These are phyloP conservation scores for Crotalus helleri DNA, from an alignment of 2,113 vertebrate species.

Conservation along the genomic window DNA sequence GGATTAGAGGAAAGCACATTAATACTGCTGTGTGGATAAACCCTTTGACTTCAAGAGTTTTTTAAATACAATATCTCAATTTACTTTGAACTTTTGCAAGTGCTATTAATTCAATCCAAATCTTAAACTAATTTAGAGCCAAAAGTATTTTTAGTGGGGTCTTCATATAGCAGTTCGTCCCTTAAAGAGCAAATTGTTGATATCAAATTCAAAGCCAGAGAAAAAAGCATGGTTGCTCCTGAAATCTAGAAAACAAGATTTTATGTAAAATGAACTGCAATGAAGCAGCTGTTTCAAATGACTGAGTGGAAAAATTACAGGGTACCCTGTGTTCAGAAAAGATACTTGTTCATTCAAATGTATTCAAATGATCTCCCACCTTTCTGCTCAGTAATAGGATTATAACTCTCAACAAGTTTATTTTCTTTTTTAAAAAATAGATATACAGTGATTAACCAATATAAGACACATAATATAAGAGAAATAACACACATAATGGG, in stretches of 20 bases:
- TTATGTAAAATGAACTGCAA: not conserved
- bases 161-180: not conserved
- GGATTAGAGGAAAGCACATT: not conserved
- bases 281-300: not conserved
- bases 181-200: not conserved
- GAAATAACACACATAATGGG: not conserved
- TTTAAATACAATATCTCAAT: not conserved
- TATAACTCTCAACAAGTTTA: not conserved
- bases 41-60: not conserved
- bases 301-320: not conserved
- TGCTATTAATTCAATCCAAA: not conserved
- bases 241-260: not conserved
- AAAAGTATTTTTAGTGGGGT: not conserved
- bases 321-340: not conserved
- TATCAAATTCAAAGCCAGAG: not conserved
- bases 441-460: not conserved
- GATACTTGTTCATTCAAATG: too few relatives aligned
- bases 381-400: not conserved
- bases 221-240: not conserved
- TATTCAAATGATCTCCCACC: not conserved
- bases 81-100: not conserved
- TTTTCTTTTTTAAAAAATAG: not conserved
- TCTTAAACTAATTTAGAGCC: not conserved
- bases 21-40: not conserved
- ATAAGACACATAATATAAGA: not conserved